Base-by-base conservation (phyloP, 2,113 vertebrate species). In the Syrmaticus mikado region DNA sequence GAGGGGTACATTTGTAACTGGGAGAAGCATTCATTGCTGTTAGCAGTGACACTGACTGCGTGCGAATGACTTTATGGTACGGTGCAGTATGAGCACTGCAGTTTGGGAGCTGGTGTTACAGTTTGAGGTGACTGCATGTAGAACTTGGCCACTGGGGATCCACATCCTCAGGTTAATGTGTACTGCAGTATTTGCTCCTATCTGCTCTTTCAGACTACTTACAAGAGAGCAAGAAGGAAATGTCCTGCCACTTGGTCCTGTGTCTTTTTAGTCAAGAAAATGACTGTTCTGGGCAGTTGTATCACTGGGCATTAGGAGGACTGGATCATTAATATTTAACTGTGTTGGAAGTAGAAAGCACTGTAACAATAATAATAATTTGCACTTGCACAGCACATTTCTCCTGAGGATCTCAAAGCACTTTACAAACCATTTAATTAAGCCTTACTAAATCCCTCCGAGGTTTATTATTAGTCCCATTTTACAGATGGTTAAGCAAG, bases 351-450 rank as follows among this genome's bases (percentile, higher is more conserved):
- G 83, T 90, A 94, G 90, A 94, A 95, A 92, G 94, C 94, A 78
- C 52, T 94, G 94, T 92, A 94, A 95, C 92, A 92, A 90, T 94
- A 95, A 92, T 90, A 94, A 93, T 95, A 95, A 96, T 94, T 96
- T 88, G 92, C 91, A 95, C 93, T 97, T 93, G 90, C 90, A 95
- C 93, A 95, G 95, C 87, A 84, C 92, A 93, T 96, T 97, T 94
- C 95, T 96, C 93, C 66, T 84, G 95, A 95, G 94, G 90, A 96
- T 97, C 94, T 95, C 92, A 92, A 95, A 95, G 95, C 93, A 96
- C 93, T 95, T 95, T 95, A 91, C 91, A 95, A 97, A 95, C 92
- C 87, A 91, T 96, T 97, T 97, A 95, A 95, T 97, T 97, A 97
- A 95, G 94, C 89, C 82, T 95, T 88, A 83, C 80, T 92, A 87